Conservation (phyloP, 92 coral and sea anemone species). For the Galaxea fascicularis region DNA sequence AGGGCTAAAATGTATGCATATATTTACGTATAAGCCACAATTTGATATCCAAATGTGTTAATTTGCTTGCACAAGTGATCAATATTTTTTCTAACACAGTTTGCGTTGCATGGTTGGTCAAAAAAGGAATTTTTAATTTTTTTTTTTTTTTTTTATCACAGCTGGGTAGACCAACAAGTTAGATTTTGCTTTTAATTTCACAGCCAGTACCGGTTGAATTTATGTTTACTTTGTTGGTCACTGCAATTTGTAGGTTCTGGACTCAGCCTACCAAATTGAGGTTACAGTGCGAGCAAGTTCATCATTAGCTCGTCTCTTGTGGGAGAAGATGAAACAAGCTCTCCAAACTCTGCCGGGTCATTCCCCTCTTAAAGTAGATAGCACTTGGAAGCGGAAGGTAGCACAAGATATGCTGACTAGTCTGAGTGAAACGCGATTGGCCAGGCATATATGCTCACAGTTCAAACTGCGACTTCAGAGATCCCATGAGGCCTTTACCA, state of each 20-base stretch:
- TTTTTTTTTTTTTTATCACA: too few relatives aligned
- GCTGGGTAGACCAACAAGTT: too few relatives aligned
- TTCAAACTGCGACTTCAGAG: constrained; percentile 87
- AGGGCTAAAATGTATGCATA: too few relatives aligned
- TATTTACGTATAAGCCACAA: too few relatives aligned
- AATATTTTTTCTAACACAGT: too few relatives aligned
- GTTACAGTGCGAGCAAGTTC: constrained; percentile 94
- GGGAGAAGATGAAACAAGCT: constrained; percentile 99
- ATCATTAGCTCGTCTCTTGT: constrained; percentile 94
- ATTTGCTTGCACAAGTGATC: too few relatives aligned
- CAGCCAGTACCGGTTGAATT: too few relatives aligned
- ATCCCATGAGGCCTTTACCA: constrained; percentile 93
- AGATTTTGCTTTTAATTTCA: too few relatives aligned
- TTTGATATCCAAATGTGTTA: too few relatives aligned
- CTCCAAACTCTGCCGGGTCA: constrained; percentile 92
- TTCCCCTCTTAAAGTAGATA: constrained; percentile 91
- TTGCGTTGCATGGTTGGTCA: too few relatives aligned
- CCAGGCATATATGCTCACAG: constrained; percentile 93
- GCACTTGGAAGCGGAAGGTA: constrained; percentile 90
- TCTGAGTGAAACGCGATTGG: constrained; percentile 94
- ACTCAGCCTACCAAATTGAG: constrained; percentile 97
- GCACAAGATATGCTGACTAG: constrained; percentile 95
- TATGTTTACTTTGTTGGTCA: not conserved
- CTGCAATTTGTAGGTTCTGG: constrained; percentile 74
- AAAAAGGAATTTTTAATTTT: too few relatives aligned